These are phyloP conservation scores for Cuculus canorus DNA, from an alignment of 2,797 vertebrate genomes.

Conservation along the genomic window DNA sequence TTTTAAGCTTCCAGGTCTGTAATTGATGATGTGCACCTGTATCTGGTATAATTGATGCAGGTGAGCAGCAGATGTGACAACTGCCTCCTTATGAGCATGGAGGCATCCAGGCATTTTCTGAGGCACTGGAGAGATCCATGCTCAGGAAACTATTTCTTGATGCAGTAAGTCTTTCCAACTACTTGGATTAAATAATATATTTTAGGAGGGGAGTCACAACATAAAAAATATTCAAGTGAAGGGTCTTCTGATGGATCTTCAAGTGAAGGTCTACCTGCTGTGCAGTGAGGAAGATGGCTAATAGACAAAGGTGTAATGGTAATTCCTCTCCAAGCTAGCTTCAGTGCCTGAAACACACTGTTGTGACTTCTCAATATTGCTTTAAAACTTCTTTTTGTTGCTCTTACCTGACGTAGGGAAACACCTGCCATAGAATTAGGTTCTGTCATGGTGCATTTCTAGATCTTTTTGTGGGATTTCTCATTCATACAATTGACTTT, in stretches of 20 bases:
- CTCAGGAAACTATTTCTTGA: neutral
- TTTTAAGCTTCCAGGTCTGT: neutral
- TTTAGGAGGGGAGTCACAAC: neutral
- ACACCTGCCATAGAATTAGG: neutral
- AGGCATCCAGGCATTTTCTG: neutral
- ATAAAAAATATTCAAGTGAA: neutral
- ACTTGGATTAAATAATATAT: neutral
- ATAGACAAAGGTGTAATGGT: neutral
- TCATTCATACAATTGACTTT: neutral
- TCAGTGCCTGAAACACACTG: neutral
- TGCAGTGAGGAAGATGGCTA: neutral
- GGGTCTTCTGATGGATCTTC: neutral
- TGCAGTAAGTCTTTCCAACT: neutral
- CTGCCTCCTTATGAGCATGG: neutral
- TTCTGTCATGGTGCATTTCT: neutral
- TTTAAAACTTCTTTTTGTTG: neutral
- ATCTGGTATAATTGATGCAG: neutral
- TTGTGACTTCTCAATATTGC: neutral
- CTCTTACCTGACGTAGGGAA: neutral
- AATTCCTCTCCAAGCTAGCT: neutral
- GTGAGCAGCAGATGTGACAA: neutral
- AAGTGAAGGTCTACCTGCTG: neutral
- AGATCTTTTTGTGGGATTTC: neutral
- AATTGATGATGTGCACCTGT: neutral
- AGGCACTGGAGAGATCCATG: neutral